Evolutionary conservation across 2,888 invertebrate species (phyloP), one percentile per base, ranked within the genome.

Genomic region (Ennomos quercinarius): DNA sequence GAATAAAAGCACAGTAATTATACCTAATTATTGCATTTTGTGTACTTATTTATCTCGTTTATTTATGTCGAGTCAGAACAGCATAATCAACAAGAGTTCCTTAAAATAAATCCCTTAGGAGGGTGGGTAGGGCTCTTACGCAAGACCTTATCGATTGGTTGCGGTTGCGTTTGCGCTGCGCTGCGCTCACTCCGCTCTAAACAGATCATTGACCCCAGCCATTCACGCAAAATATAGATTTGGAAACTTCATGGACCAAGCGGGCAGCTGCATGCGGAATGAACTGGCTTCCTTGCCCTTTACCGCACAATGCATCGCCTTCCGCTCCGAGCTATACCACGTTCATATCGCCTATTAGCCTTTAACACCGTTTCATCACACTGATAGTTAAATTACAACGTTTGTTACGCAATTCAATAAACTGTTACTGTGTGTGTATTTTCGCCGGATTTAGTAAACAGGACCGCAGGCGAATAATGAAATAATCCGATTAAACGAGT

Each of bases 61-160:
- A 61, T 68, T 65, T 64, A 66, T 64, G 60, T 63, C 40, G 43
- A 73, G 44, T 55, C 50, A 56, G 49, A 52, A 46, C 17, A 50
- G 42, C 67, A 67, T 69, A 70, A 65, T 61, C 61, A 71, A 70
- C 62, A 66, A 71, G 51, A 65, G 75, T 71, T 78, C 74, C 73
- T 78, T 80, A 77, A 71, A 77, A 67, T 74, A 74, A 75, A 78
- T 80, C 86, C 86, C 84, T 85, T 83, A 81, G 81, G 84, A 87
- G 81, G 86, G 86, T 84, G 82, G 80, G 76, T 78, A 72, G 77
- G 64, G 76, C 77, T 76, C 80, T 89, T 90, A 86, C 87, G 89
- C 87, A 91, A 91, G 77, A 69, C 76, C 76, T 86, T 86, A 86
- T 87, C 86, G 85, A 86, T 84, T 79, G 81, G 84, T 79, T 77